phyloP scores from a whole-genome alignment of 2,888 invertebrate genomes.

The Cerastis rubricosa region DNA sequence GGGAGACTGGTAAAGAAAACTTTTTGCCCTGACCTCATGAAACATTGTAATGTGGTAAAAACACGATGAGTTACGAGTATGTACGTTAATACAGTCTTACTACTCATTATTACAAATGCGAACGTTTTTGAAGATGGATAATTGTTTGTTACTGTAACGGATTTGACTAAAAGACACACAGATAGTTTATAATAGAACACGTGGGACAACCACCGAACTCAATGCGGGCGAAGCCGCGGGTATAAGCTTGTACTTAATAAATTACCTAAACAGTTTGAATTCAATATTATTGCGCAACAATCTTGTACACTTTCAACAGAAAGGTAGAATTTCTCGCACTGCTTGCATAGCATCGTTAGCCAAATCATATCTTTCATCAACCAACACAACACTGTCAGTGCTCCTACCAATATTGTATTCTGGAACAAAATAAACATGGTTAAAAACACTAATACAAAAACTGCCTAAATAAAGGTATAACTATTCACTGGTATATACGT shows the following conservation, averaged over 20 bases:
- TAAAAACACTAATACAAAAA: too few relatives aligned
- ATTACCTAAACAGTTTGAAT: constrained; percentile 26
- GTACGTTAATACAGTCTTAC: too few relatives aligned
- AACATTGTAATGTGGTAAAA: not conserved
- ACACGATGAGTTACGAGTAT: not conserved
- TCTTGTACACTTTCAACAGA: constrained; percentile 14
- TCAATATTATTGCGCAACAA: constrained; percentile 11
- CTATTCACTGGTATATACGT: not conserved
- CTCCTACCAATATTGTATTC: not conserved
- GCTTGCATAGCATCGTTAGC: constrained; percentile 5
- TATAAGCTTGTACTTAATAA: not conserved
- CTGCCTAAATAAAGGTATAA: not conserved
- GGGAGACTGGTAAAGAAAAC: not conserved
- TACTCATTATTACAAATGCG: too few relatives aligned
- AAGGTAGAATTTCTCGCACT: constrained; percentile 40
- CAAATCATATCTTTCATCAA: constrained; percentile 23
- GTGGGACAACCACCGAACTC: too few relatives aligned
- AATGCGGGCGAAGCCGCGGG: not conserved
- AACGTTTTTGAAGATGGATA: too few relatives aligned
- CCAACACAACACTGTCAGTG: constrained; percentile 17
- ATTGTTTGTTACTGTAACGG: too few relatives aligned
- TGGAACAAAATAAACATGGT: constrained; percentile 1
- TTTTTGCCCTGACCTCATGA: not conserved
- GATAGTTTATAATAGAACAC: too few relatives aligned
- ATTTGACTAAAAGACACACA: too few relatives aligned